Conservation (phyloP, 2,888 invertebrate species). For the Eristalinus sepulchralis region DNA sequence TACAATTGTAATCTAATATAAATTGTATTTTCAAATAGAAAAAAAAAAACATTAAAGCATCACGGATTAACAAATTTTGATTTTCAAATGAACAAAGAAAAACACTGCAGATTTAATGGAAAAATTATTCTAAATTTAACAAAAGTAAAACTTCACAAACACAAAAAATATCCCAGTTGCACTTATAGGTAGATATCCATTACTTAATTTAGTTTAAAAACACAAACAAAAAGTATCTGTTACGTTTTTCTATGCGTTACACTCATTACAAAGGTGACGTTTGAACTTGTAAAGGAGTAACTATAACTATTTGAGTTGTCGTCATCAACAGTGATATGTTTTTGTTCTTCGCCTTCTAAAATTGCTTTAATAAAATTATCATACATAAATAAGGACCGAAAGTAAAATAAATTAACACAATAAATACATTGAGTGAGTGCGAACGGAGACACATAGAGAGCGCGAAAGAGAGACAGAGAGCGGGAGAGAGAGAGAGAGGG, state of each 20-base stretch:
- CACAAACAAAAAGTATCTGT: constrained; percentile 12
- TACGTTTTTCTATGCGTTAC: background rate
- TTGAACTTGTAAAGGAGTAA: constrained; percentile 12
- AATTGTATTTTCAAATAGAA: constrained; percentile 21
- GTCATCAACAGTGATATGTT: constrained; percentile 59
- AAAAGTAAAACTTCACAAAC: constrained; percentile 64
- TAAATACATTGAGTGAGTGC: constrained; percentile 51
- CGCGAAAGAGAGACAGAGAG: constrained; percentile 7
- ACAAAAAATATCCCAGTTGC: constrained; percentile 63
- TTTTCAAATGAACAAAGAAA: constrained; percentile 11
- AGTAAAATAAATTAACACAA: constrained; percentile 63
- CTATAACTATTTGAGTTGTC: constrained; percentile 40
- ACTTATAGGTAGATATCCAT: constrained; percentile 21
- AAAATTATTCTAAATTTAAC: constrained; percentile 70
- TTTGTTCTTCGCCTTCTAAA: constrained; percentile 22
- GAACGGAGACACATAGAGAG: background rate
- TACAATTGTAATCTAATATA: constrained; percentile 53
- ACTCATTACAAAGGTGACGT: constrained; percentile 15
- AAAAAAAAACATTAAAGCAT: constrained; percentile 55
- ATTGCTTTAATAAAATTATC: background rate
- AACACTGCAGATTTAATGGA: constrained; percentile 34
- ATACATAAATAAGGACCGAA: constrained; percentile 34
- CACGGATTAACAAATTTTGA: constrained; percentile 60
- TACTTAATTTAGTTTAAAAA: constrained; percentile 4
- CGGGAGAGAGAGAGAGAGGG: background rate